Evolutionary conservation across 2,888 invertebrate genomes (phyloP).

Genomic region (Hoplodrina ambigua): DNA sequence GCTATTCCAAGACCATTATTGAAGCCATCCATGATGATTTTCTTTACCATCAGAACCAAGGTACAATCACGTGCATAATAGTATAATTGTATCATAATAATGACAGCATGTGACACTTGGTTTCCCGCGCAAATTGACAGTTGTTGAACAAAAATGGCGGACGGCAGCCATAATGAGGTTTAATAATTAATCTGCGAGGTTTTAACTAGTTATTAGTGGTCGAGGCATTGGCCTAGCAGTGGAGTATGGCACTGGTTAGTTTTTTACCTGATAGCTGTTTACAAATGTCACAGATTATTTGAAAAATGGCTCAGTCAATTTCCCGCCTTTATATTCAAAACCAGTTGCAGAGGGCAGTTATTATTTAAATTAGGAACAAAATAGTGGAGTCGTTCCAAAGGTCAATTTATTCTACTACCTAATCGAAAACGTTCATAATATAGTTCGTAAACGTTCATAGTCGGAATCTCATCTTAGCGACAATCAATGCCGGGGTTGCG

Average conservation of each 20-base stretch:
- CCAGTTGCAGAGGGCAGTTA: too few relatives aligned
- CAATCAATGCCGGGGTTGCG: too few relatives aligned
- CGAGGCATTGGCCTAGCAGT: slow-evolving; percentile 41
- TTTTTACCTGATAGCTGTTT: neutral
- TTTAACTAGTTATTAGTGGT: slow-evolving; percentile 38
- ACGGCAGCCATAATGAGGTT: slow-evolving; percentile 42
- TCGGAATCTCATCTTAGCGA: too few relatives aligned
- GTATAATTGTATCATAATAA: slow-evolving; percentile 30
- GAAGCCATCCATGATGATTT: slow-evolving; percentile 9
- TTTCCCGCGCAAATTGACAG: slow-evolving; percentile 65
- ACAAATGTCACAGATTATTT: too few relatives aligned
- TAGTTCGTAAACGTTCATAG: too few relatives aligned
- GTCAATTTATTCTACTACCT: too few relatives aligned
- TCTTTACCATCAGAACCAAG: slow-evolving; percentile 9
- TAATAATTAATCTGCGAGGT: slow-evolving; percentile 43
- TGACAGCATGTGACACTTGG: slow-evolving; percentile 63
- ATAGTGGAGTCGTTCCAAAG: too few relatives aligned
- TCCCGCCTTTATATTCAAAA: too few relatives aligned
- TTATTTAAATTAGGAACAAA: too few relatives aligned
- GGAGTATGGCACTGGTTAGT: slow-evolving; percentile 4
- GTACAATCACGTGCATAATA: slow-evolving; percentile 9
- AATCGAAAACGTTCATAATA: too few relatives aligned
- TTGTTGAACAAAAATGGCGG: slow-evolving; percentile 50
- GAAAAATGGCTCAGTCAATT: too few relatives aligned
- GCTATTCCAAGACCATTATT: neutral